Conservation (phyloP, 2,113 vertebrate species). For the Sphyrna mokarran region DNA sequence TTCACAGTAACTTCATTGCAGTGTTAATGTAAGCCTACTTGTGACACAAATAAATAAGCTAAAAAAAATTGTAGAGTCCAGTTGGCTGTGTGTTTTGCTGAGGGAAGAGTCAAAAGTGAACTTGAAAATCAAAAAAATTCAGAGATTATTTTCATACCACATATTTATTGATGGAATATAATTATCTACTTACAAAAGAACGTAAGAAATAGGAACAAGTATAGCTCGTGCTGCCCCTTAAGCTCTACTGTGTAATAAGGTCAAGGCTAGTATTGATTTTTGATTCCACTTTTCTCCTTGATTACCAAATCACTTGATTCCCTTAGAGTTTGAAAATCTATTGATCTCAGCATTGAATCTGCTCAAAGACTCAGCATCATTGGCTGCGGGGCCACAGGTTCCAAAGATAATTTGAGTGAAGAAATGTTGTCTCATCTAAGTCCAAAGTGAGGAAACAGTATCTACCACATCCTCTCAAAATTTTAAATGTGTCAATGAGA, state of each 20-base stretch:
- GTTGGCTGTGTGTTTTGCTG: not conserved
- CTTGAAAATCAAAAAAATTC: not conserved
- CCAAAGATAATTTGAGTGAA: not conserved
- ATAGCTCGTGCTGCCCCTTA: too few relatives aligned
- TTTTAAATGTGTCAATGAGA: too few relatives aligned
- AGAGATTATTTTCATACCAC: not conserved
- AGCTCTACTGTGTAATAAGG: too few relatives aligned
- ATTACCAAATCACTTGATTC: not conserved
- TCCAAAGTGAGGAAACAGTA: too few relatives aligned
- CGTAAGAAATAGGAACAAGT: too few relatives aligned
- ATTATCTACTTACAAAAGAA: too few relatives aligned
- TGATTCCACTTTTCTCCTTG: not conserved
- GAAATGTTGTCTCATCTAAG: too few relatives aligned
- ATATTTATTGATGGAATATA: not conserved
- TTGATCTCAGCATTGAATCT: not conserved
- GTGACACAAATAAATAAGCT: too few relatives aligned
- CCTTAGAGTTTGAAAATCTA: not conserved
- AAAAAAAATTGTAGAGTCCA: not conserved
- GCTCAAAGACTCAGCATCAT: not conserved
- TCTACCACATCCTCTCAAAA: too few relatives aligned
- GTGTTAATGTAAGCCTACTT: too few relatives aligned
- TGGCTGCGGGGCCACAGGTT: not conserved
- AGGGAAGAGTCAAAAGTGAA: not conserved
- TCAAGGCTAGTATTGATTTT: too few relatives aligned
- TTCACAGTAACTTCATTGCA: too few relatives aligned